Conservation (phyloP, 2,888 invertebrate species). For the Tetragonisca angustula region DNA sequence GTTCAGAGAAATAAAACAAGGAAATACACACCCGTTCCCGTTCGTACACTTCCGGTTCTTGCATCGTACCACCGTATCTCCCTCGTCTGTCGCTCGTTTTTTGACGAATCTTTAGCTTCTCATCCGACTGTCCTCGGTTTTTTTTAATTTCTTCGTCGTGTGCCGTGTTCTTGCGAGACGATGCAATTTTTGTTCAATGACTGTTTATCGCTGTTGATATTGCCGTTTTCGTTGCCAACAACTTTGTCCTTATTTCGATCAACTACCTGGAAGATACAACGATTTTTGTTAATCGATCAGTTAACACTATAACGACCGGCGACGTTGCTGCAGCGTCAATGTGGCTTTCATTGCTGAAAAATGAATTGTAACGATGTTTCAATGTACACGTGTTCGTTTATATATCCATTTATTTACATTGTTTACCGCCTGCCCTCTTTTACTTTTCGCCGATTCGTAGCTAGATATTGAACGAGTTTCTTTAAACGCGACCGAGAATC, state of each 20-base stretch:
- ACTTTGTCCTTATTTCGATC: neutral
- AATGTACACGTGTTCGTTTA: no score
- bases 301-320: no score
- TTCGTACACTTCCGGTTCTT: slow-evolving; percentile 45
- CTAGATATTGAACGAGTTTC: no score
- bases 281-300: neutral
- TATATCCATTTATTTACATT: no score
- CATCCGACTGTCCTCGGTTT: neutral
- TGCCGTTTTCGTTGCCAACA: neutral
- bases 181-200: neutral
- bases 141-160: neutral
- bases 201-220: neutral
- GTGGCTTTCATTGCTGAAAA: no score
- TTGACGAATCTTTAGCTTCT: neutral
- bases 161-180: neutral
- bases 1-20: slow-evolving; percentile 79
- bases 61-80: slow-evolving; percentile 10
- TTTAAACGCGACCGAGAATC: no score
- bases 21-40: slow-evolving; percentile 69
- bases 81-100: slow-evolving; percentile 3
- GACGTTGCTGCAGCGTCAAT: no score
- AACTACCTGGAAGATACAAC: no score
- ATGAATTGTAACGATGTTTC: no score
- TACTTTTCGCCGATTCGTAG: no score
- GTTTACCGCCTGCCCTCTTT: no score